Base-by-base conservation (phyloP, 2,113 vertebrate species). In the Psittacula cyanocephala region DNA sequence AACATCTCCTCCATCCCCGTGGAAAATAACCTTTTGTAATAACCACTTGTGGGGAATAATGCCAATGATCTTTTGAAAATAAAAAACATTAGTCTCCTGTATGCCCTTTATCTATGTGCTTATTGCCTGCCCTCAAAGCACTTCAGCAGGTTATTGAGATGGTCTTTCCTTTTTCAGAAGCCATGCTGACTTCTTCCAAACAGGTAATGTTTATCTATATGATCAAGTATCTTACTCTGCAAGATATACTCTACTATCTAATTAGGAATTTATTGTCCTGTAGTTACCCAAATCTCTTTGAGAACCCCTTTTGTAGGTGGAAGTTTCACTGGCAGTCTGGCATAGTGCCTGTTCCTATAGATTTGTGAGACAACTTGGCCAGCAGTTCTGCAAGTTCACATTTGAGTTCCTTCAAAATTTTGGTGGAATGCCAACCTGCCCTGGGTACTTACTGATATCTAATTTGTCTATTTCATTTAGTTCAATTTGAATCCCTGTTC, bases 401-500 rank as follows among this genome's bases (percentile, higher is more conserved):
- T 71, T 55, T 67, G 44, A 89, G 24, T 55, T 91, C 74, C 81
- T 91, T 71, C 91, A 95, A 91, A 91, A 82, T 57, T 37, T 39
- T 93, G 74, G 44, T 13, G 72, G 78, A 91, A 69, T 72, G 85
- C 65, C 87, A 96, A 1, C 18, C 50, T 89, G 33, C 49, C 46
- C 62, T 31, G 18, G 37, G 81, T 52, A 82, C 52, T 85, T 95
- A 69, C 0, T 1, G 64, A 37, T 81, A 87, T 23, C n/a, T 46
- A n/a, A 62, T 71, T 72, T 92, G 37, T 65, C 71, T 57, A 8
- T 60, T 88, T 86, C n/a, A 41, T 89, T 84, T 85, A 89, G 78
- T 52, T 93, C 67, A 39, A 11, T 77, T 88, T 86, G 46, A 86
- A 88, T 78, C 41, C 31, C 18, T 88, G 7, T 35, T 91, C 44